Percentiles rank a stretch among this genome's conserved stretches.
Conservation (phyloP, 2,888 invertebrate genomes). For the Chymomyza caudatula region DNA sequence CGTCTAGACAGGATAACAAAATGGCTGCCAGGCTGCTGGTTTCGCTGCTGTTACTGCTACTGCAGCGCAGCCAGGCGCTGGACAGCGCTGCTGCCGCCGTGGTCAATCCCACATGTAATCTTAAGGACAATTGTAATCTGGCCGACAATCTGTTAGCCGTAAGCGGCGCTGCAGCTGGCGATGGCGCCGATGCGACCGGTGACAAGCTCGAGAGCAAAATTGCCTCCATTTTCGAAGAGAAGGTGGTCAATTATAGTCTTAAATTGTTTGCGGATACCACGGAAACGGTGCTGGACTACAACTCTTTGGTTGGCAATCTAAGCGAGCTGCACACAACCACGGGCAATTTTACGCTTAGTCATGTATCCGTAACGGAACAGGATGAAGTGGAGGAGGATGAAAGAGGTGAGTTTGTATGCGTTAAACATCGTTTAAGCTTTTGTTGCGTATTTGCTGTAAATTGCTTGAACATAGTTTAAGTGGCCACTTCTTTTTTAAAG, state of each 20-base stretch:
- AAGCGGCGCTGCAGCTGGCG: slow-evolving; percentile 26
- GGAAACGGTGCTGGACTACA: slow-evolving; percentile 49
- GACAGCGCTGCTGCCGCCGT: slow-evolving; percentile 40
- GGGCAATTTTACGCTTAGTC: slow-evolving; percentile 49
- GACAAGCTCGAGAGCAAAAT: slow-evolving; percentile 73
- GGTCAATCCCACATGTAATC: slow-evolving; percentile 67
- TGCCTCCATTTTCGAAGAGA: slow-evolving; percentile 75
- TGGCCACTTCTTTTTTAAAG: too few species aligned
- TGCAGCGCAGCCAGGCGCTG: slow-evolving; percentile 31
- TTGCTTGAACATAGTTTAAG: too few species aligned
- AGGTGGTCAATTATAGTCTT: slow-evolving; percentile 75
- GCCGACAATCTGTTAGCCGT: slow-evolving; percentile 67
- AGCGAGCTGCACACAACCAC: slow-evolving; percentile 39
- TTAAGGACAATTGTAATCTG: slow-evolving; percentile 74
- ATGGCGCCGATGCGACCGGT: slow-evolving; percentile 37
- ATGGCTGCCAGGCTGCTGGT: slow-evolving; percentile 10
- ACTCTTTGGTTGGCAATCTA: slow-evolving; percentile 39
- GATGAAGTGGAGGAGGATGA: slow-evolving; percentile 63
- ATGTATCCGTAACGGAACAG: slow-evolving; percentile 17
- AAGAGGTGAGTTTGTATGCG: slow-evolving; percentile 51
- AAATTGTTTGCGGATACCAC: slow-evolving; percentile 69
- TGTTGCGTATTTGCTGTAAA: too few species aligned
- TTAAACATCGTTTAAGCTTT: too few species aligned
- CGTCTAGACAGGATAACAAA: neutral
- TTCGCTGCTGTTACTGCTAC: neutral